A percentile compares a stretch with the other conserved stretches of the same genome.
These are phyloP conservation scores for Drosophila tani DNA, from an alignment of 1,140 invertebrate species.

Conservation along the genomic window DNA sequence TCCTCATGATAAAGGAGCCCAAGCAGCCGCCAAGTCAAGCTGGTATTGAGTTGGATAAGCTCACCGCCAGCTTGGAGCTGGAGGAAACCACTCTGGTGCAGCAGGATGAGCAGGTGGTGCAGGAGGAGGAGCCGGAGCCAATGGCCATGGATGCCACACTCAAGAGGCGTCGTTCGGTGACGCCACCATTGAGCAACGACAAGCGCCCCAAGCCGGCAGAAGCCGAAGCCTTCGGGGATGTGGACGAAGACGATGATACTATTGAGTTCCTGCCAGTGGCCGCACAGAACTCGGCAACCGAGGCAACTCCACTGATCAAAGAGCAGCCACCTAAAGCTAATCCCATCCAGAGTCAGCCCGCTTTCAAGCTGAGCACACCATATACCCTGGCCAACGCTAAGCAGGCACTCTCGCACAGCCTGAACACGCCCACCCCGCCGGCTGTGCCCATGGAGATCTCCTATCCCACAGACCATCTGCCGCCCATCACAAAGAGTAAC, in stretches of 20 bases:
- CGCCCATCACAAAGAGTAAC: conserved; percentile 8
- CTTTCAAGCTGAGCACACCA: conserved; percentile 53
- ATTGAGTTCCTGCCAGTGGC: conserved; percentile 36
- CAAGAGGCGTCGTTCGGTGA: conserved; percentile 56
- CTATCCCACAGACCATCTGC: conserved; percentile 35
- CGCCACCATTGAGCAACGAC: conserved; percentile 37
- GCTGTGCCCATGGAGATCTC: conserved; percentile 53
- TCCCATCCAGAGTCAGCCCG: conserved; percentile 7
- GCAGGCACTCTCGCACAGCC: conserved; percentile 34
- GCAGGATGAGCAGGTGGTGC: neutral
- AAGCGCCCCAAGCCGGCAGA: conserved; percentile 9
- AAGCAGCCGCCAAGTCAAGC: conserved; percentile 11
- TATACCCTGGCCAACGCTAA: conserved; percentile 32
- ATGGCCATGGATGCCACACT: conserved; percentile 18
- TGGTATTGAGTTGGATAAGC: conserved; percentile 13
- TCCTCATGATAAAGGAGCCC: conserved; percentile 49
- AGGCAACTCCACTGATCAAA: neutral
- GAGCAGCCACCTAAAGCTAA: conserved; percentile 2
- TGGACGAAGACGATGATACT: conserved; percentile 34
- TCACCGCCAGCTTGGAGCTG: conserved; percentile 14
- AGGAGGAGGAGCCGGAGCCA: neutral
- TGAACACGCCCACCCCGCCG: conserved; percentile 54
- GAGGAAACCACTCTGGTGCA: conserved; percentile 4
- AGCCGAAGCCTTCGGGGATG: neutral
- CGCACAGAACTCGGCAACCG: neutral